These are phyloP conservation scores for Aptenodytes patagonicus DNA, from an alignment of 2,113 vertebrate species.

Conservation along the genomic window DNA sequence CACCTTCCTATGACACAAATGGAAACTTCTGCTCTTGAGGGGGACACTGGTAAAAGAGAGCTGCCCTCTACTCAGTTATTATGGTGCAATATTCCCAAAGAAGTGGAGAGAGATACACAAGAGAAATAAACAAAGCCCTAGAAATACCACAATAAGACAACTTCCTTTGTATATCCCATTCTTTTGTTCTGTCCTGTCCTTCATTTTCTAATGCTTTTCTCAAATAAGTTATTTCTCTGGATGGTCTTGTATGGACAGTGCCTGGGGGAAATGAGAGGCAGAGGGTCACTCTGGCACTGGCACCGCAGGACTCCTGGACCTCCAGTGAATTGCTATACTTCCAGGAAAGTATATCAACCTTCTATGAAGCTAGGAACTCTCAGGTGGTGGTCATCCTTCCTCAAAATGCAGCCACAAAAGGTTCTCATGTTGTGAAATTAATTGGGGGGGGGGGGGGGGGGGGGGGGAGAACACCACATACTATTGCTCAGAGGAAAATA, in stretches of 20 bases:
- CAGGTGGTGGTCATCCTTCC: not conserved
- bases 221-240: not conserved
- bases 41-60: not conserved
- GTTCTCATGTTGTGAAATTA: not conserved
- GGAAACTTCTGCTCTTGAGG: not conserved
- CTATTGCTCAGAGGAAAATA: not conserved
- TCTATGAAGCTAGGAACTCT: not conserved
- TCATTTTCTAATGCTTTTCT: not conserved
- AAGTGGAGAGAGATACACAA: not conserved
- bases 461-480: not conserved
- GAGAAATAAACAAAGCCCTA: not conserved
- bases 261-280: not conserved
- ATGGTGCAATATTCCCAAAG: not conserved
- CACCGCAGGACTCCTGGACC: not conserved
- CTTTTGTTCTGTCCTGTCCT: not conserved
- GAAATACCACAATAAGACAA: not conserved
- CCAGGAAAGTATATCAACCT: not conserved
- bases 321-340: not conserved
- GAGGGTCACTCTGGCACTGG: not conserved
- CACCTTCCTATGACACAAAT: not conserved
- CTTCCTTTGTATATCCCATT: not conserved
- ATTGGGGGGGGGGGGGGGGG: accelerated
- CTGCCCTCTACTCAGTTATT: not conserved
- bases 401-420: not conserved
- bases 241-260: not conserved